Evolutionary conservation across 2,113 vertebrate species (phyloP).

Genomic region (Aythya baeri): DNA sequence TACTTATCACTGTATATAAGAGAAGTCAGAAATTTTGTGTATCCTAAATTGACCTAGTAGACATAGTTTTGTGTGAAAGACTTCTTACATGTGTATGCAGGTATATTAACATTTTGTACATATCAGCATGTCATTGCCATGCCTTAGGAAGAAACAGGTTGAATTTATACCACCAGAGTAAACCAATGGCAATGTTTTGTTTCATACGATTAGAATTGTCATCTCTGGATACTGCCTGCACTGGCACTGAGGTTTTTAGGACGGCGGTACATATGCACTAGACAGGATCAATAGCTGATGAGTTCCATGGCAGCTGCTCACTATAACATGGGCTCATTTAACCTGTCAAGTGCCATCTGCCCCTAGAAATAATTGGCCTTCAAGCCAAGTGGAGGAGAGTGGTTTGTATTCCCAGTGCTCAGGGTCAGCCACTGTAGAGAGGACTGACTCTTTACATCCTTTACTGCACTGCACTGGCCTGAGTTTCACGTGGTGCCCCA

Average conservation of each 20-base stretch:
- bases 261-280: accelerated
- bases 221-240: accelerated
- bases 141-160: background rate
- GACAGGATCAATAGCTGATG: background rate
- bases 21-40: background rate
- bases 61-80: background rate
- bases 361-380: background rate
- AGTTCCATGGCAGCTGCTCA: background rate
- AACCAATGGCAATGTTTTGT: background rate
- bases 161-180: background rate
- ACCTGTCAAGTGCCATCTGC: background rate
- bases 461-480: background rate
- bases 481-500: background rate
- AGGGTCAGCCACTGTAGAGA: background rate
- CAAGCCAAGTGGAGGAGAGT: background rate
- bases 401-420: background rate
- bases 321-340: background rate
- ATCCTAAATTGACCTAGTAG: background rate
- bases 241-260: background rate
- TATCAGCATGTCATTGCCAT: background rate
- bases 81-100: background rate
- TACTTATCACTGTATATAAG: background rate
- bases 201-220: background rate
- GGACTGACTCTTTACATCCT: accelerated
- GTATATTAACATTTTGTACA: background rate